Conservation (phyloP, 2,888 invertebrate genomes). For the Dryococelus australis region DNA sequence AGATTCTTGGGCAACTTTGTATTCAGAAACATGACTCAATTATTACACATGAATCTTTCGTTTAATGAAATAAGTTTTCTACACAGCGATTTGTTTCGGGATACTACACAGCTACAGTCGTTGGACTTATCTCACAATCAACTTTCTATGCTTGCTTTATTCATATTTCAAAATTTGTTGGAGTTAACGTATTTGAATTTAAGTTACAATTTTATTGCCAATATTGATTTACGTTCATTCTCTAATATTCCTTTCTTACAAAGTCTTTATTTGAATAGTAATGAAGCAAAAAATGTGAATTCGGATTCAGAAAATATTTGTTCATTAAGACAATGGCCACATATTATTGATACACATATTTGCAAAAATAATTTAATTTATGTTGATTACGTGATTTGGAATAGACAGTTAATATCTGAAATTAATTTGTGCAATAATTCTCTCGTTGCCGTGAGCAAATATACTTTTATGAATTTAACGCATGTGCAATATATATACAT, state of each 20-base stretch:
- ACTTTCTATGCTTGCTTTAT: background rate
- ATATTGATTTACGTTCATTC: background rate
- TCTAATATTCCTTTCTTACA: background rate
- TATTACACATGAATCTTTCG: background rate
- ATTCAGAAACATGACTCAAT: background rate
- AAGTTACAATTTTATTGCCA: background rate
- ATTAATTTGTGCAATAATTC: constrained; percentile 1
- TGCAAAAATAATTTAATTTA: background rate
- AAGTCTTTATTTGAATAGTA: background rate
- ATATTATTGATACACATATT: background rate
- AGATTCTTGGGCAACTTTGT: background rate
- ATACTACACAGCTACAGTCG: background rate
- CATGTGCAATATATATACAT: background rate
- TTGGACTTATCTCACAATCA: background rate
- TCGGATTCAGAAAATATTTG: background rate
- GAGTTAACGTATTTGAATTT: background rate
- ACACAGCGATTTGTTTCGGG: background rate
- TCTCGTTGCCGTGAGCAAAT: background rate
- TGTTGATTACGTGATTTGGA: background rate
- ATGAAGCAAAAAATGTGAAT: background rate
- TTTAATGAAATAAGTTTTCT: background rate
- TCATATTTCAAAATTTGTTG: background rate
- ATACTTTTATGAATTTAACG: background rate
- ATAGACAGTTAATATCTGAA: background rate
- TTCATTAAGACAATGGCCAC: background rate